phyloP scores from a whole-genome alignment of 2,888 invertebrate genomes.

The Psococerastis gibbosa region DNA sequence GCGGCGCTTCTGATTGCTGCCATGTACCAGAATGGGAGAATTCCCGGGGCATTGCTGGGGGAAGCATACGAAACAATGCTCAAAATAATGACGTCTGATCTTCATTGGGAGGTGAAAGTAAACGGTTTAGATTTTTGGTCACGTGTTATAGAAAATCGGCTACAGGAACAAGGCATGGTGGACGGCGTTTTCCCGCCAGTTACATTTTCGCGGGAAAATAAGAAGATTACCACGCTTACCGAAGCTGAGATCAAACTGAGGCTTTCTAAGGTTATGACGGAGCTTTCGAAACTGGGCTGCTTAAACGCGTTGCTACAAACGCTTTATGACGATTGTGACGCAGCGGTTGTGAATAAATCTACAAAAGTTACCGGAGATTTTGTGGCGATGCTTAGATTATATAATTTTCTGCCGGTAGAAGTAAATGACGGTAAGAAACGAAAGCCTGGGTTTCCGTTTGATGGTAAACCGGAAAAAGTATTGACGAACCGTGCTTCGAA shows the following conservation, averaged over 20 bases:
- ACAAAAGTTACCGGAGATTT: conserved; percentile 34
- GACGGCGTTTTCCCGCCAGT: conserved; percentile 60
- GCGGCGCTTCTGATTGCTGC: conserved; percentile 44
- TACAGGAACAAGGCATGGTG: conserved; percentile 64
- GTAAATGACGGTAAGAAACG: no score
- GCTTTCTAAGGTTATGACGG: conserved; percentile 42
- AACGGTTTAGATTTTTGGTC: conserved; percentile 54
- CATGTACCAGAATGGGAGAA: conserved; percentile 44
- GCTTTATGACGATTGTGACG: conserved; percentile 46
- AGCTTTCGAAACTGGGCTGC: conserved; percentile 47
- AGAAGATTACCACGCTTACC: conserved; percentile 56
- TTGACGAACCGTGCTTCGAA: no score
- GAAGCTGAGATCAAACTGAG: conserved; percentile 43
- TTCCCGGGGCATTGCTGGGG: conserved; percentile 14
- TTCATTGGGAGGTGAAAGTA: conserved; percentile 68
- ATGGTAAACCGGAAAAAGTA: not conserved
- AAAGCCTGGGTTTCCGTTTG: no score
- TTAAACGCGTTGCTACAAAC: conserved; percentile 37
- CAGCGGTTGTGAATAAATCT: conserved; percentile 45
- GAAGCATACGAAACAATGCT: no score
- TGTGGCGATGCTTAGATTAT: no score
- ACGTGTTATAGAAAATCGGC: conserved; percentile 39
- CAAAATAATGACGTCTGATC: conserved; percentile 28
- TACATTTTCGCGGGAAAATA: conserved; percentile 57
- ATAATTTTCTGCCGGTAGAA: no score